Conservation (phyloP, 2,113 vertebrate species). For the Lagopus leucura region DNA sequence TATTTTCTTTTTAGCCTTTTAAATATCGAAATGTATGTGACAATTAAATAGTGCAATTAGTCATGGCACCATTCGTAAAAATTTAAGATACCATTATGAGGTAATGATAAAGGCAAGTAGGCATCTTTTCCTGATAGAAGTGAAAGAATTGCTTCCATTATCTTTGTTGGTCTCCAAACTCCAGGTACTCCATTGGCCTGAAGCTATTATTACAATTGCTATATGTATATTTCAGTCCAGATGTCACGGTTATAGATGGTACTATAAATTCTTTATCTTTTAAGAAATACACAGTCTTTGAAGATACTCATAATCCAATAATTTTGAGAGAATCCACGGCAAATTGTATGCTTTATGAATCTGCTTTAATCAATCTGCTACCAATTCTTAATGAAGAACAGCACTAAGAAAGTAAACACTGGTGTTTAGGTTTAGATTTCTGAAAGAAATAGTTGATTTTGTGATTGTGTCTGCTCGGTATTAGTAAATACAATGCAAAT, state of each 20-base stretch:
- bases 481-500: not conserved
- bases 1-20: not conserved
- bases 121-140: constrained; percentile 22
- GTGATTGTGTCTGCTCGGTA: not conserved
- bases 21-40: not conserved
- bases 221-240: constrained; percentile 57
- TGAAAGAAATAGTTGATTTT: not conserved
- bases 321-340: not conserved
- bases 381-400: not conserved
- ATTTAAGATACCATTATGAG: constrained; percentile 33
- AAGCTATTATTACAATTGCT: constrained; percentile 44
- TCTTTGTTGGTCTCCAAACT: constrained; percentile 31
- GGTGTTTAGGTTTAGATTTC: not conserved
- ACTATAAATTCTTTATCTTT: constrained; percentile 43
- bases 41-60: constrained; percentile 12
- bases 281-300: not conserved
- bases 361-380: not conserved
- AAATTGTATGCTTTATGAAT: not conserved
- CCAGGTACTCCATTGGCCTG: constrained; percentile 47
- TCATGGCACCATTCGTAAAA: not conserved
- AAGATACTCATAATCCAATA: not conserved
- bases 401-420: not conserved
- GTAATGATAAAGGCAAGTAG: constrained; percentile 31
- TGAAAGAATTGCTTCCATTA: constrained; percentile 7
- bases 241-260: not conserved